phyloP scores from a whole-genome alignment of 2,797 vertebrate species.

The Melanotaenia boesemani region DNA sequence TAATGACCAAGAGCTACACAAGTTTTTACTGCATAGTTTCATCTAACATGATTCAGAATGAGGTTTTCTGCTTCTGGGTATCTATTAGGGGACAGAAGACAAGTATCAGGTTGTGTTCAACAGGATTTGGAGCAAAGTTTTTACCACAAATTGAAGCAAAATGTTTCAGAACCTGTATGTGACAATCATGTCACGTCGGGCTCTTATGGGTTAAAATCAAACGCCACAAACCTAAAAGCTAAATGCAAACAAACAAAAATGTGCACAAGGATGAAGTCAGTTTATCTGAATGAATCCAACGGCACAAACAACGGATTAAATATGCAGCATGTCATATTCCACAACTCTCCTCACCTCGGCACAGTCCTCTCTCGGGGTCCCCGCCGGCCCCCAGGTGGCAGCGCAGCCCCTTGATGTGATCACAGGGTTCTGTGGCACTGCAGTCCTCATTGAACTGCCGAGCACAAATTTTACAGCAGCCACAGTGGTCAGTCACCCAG shows the following conservation, averaged over 20 bases:
- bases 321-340: background rate
- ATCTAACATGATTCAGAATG: background rate
- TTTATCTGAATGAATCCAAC: no score
- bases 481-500: conserved; percentile 78
- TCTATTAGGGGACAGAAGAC: no score
- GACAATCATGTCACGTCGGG: no score
- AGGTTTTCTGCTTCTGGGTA: no score
- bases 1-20: background rate
- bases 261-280: no score
- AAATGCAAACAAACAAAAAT: no score
- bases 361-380: conserved; percentile 78
- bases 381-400: conserved; percentile 82
- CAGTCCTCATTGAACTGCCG: conserved; percentile 85
- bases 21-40: background rate
- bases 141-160: no score
- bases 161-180: no score
- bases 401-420: conserved; percentile 85
- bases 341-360: conserved; percentile 73
- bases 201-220: no score
- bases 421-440: conserved; percentile 74
- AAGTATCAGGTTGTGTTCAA: no score
- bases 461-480: conserved; percentile 84
- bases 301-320: background rate
- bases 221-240: no score
- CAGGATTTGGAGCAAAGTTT: no score